These are phyloP conservation scores for Cephus cinctus DNA, from an alignment of 1,140 invertebrate genomes.

Conservation along the genomic window DNA sequence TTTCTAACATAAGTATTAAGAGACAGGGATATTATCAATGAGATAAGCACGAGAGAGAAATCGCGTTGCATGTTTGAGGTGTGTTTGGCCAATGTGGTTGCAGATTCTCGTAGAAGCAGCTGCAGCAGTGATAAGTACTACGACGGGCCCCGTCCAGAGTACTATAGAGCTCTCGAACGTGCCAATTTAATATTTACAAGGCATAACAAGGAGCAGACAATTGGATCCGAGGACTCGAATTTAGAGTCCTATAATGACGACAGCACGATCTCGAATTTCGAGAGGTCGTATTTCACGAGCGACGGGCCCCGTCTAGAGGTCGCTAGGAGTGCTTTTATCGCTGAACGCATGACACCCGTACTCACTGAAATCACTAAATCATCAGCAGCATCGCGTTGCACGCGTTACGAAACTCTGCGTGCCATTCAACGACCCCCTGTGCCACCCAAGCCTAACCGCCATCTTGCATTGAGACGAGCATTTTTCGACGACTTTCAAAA, in stretches of 20 bases:
- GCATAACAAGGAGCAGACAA: too few species aligned
- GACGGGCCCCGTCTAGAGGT: constrained; percentile 28
- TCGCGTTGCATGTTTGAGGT: constrained; percentile 22
- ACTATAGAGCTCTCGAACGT: too few species aligned
- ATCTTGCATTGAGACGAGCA: constrained; percentile 1
- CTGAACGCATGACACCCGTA: constrained; percentile 30
- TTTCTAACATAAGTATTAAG: too few species aligned
- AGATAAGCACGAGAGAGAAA: too few species aligned
- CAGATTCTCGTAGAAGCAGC: constrained; percentile 44
- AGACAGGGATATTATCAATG: too few species aligned
- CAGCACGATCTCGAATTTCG: constrained; percentile 3
- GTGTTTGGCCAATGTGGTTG: constrained; percentile 39
- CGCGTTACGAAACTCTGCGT: too few species aligned
- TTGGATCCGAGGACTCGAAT: too few species aligned
- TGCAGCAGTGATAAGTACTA: constrained; percentile 30
- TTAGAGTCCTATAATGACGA: too few species aligned
- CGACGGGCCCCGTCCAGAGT: too few species aligned
- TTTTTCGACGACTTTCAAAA: not conserved
- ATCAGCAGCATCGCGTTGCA: too few species aligned
- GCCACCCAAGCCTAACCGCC: constrained; percentile 5
- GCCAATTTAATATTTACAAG: too few species aligned
- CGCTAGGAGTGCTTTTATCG: constrained; percentile 24
- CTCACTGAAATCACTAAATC: constrained; percentile 25
- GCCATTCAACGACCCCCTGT: not conserved
- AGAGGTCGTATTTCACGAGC: constrained; percentile 10